Evolutionary conservation across 2,888 invertebrate genomes (phyloP).

Genomic region (Polymixis flavicincta): DNA sequence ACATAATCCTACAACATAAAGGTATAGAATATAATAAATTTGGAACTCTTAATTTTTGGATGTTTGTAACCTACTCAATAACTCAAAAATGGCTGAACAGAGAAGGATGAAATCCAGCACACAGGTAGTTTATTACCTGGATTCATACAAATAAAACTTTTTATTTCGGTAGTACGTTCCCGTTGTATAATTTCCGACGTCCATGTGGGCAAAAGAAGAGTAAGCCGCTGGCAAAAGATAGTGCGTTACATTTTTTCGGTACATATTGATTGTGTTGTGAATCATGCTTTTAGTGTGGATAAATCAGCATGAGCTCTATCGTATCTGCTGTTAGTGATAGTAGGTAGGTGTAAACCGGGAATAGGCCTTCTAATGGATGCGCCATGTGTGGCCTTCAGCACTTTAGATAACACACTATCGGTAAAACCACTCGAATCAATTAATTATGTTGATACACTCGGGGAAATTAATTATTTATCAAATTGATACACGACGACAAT

Average conservation of each 20-base stretch:
- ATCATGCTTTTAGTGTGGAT: constrained; percentile 25
- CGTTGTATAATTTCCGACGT: too few species aligned
- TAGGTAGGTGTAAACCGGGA: neutral
- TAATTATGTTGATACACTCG: constrained; percentile 13
- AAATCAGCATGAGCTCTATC: neutral
- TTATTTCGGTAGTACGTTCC: too few species aligned
- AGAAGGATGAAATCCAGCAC: too few species aligned
- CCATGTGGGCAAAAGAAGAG: too few species aligned
- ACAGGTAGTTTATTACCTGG: too few species aligned
- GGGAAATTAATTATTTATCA: neutral
- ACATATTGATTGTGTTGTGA: neutral
- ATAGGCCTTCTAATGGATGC: constrained; percentile 33
- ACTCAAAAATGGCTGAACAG: too few species aligned
- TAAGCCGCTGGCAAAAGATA: too few species aligned
- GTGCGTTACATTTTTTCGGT: neutral
- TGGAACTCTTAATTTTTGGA: too few species aligned
- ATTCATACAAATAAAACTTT: too few species aligned
- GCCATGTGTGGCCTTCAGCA: constrained; percentile 48
- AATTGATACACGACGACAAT: neutral
- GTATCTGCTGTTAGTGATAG: constrained; percentile 10
- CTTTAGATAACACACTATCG: constrained; percentile 45
- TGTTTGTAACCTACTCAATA: too few species aligned
- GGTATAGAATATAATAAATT: too few species aligned
- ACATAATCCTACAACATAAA: too few species aligned
- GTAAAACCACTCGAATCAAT: constrained; percentile 37